Evolutionary conservation across 2,888 invertebrate species (phyloP).

Genomic region (Drosophila putrida): DNA sequence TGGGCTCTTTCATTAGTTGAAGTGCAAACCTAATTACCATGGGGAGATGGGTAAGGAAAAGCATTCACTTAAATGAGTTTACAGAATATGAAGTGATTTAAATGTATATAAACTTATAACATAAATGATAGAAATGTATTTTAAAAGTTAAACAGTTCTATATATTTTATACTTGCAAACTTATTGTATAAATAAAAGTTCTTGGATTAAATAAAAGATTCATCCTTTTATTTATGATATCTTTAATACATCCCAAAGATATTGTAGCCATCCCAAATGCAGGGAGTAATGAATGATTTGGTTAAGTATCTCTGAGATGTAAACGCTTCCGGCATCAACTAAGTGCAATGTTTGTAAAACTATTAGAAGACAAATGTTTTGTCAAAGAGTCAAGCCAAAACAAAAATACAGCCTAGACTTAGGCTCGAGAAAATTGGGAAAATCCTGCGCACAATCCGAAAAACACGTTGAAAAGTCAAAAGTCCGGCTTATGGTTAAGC

Average conservation of each 20-base stretch:
- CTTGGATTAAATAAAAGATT: no score
- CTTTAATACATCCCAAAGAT: background rate
- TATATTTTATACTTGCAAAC: no score
- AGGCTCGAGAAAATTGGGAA: conserved; percentile 59
- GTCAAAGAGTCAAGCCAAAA: conserved; percentile 63
- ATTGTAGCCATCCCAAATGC: background rate
- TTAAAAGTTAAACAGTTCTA: no score
- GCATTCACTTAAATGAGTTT: background rate
- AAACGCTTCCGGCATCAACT: conserved; percentile 28
- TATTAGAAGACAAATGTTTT: conserved; percentile 35
- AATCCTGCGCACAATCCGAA: conserved; percentile 65
- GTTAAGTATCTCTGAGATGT: background rate
- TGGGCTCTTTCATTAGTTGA: conserved; percentile 61
- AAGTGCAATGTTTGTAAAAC: conserved; percentile 14
- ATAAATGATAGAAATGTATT: no score
- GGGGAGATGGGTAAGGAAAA: background rate
- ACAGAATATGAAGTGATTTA: background rate
- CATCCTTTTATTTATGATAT: background rate
- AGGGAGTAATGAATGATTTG: no score
- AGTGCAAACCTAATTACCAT: conserved; percentile 47
- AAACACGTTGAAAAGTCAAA: conserved; percentile 77
- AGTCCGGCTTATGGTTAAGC: conserved; percentile 72
- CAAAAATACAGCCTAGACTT: conserved; percentile 47
- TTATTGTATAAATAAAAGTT: no score
- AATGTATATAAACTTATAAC: background rate